Base-by-base conservation (phyloP, 2,113 vertebrate species). In the sheep (Ovis aries) region DNA sequence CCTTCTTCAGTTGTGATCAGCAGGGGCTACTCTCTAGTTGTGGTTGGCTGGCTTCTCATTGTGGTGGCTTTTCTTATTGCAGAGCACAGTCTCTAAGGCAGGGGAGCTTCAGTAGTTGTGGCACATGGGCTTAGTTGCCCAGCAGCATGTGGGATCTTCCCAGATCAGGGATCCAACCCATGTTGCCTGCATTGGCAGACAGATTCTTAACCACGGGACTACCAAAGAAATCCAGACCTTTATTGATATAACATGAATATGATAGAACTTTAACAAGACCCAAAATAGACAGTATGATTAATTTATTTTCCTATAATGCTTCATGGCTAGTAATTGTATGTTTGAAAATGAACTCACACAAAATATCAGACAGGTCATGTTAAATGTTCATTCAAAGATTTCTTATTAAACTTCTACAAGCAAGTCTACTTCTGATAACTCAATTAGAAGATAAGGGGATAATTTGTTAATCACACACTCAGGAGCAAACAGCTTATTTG, bases 381-480 rank as follows among this genome's bases (percentile, higher is more conserved):
- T 94, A 94, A 95, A 81, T 92, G 25, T 93, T 96, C 91, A 94
- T 43, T 93, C 74, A 96, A 92, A 59, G n/a, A 95, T 84, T 67
- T 92, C 92, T 96, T 90, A 95, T 95, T 97, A 97, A 96, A 95
- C 95, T 96, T 53, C 92, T 74, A 95, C 36, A 94, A 84, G 78
- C 88, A 97, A 90, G 60, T 95, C 9, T 50, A 93, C 83, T 97
- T 33, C 78, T 92, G 36, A 83, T 89, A 95, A 33, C 10, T 57
- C 89, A 96, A 93, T 97, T 97, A 97, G 90, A 82, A 67, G 25
- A 95, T 95, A 91, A 94, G 82, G 50, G 33, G 45, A 59, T 94
- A 89, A 95, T 87, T 94, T 89, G 89, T 96, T 97, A 98, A 97
- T 97, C 96, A 91, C 77, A 96, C 19, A 93, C 91, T 94, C 83